Base-by-base conservation (phyloP, 2,113 vertebrate genomes). In the Pseudolaguvia tuberculata region DNA sequence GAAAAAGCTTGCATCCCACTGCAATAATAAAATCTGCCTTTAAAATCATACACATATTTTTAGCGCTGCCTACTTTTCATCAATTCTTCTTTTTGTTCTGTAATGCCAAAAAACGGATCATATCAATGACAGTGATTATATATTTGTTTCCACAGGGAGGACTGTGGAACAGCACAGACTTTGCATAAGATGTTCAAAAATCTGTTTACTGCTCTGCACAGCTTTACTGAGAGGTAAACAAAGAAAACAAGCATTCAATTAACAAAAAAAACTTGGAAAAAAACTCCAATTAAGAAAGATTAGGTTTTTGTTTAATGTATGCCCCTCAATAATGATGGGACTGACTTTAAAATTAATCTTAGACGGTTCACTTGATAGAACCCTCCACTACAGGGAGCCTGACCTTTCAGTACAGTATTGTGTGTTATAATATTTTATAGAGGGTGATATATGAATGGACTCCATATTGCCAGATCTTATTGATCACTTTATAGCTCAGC, bases 201-300 rank as follows among this genome's bases (percentile, higher is more conserved):
- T 68, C 27, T 68, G 66, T 52, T 52, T 48, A 13, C 47, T 35
- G 51, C 51, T 68, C 66, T 52, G 66, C 25, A 68, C 66, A 68
- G 52, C 25, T 68, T 68, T 52, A 68, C 18, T 31, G 66, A 68
- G 17, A 68, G 66, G 48, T 68, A 68, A 68, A 31, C 66, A 68
- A 68, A 52, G 47, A 51, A 29, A 67, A 29, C 45, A 18, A 20
- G 31, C n/a, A n/a, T n/a, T 1, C 4, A 12, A 68, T 7, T 52
- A 31, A 68, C 35, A 39, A 53, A 53, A 21, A n/a, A 5, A 23
- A 6, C 35, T 52, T 39, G 25, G 5, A 69, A 47, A 21, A 31
- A 42, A 42, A 42, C 39, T 42, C 39, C 7, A 42, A 8, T 8
- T 42, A 42, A 42, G 7, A 7, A 42, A 42, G 39, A 8, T 8